phyloP scores from a whole-genome alignment of 2,113 vertebrate species.

The Pristiophorus japonicus region DNA sequence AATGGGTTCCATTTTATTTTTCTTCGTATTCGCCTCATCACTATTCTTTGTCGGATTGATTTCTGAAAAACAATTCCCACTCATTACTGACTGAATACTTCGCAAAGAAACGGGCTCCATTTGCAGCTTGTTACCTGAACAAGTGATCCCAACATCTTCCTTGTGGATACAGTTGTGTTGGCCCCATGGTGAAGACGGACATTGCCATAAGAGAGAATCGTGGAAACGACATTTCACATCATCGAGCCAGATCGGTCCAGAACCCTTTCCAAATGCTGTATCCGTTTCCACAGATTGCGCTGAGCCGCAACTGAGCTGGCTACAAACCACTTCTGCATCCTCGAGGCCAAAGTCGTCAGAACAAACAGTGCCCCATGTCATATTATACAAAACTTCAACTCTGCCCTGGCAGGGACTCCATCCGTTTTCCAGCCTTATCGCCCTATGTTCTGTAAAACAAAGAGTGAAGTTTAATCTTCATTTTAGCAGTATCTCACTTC shows the following conservation, averaged over 20 bases:
- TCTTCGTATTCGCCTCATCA: not conserved
- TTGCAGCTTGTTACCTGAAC: constrained; percentile 51
- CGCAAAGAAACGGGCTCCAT: not conserved
- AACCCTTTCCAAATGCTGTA: constrained; percentile 39
- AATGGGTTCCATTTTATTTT: not conserved
- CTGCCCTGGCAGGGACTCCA: not conserved
- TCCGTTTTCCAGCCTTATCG: not conserved
- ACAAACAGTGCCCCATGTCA: not conserved
- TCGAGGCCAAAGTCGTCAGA: not conserved
- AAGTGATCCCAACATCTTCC: constrained; percentile 54
- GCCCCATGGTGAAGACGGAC: not conserved
- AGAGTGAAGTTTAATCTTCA: not conserved
- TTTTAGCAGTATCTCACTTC: not conserved
- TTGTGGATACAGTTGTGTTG: constrained; percentile 56
- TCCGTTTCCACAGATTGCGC: not conserved
- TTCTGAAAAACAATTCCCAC: not conserved
- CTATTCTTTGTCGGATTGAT: not conserved
- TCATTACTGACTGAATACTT: no score
- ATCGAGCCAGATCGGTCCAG: constrained; percentile 52
- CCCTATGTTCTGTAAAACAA: not conserved
- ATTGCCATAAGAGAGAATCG: constrained; percentile 40
- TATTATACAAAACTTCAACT: not conserved
- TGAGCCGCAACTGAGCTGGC: constrained; percentile 35
- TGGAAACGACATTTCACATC: constrained; percentile 50
- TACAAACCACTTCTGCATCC: constrained; percentile 39